phyloP scores from a whole-genome alignment of 2,797 vertebrate genomes.

The Alexandromys oeconomus region DNA sequence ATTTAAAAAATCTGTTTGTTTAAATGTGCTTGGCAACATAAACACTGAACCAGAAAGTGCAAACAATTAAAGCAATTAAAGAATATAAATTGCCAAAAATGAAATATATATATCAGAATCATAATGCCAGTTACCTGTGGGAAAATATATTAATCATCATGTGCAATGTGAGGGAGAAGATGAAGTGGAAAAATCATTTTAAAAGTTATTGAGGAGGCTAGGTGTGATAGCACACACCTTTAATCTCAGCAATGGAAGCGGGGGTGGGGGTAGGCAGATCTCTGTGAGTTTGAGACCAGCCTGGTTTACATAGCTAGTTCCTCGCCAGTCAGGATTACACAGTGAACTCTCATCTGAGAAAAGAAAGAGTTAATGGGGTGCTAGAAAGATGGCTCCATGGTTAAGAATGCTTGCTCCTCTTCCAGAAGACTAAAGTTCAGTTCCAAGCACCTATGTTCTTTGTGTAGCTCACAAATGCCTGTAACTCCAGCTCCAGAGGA shows the following conservation, averaged over 20 bases:
- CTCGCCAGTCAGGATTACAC: not conserved
- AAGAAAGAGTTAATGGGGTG: not conserved
- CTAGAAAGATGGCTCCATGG: not conserved
- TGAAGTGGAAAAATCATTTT: not conserved
- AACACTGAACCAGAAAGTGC: not conserved
- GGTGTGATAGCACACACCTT: not conserved
- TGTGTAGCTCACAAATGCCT: not conserved
- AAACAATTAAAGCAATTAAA: not conserved
- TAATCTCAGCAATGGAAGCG: not conserved
- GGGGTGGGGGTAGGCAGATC: no score
- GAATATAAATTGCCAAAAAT: not conserved
- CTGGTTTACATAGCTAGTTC: not conserved
- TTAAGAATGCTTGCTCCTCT: not conserved
- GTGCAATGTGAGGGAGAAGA: not conserved
- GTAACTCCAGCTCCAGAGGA: not conserved
- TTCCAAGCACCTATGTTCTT: not conserved
- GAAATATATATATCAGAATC: not conserved
- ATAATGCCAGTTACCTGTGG: not conserved
- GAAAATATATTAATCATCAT: not conserved
- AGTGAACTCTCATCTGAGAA: not conserved
- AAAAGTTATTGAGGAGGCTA: not conserved
- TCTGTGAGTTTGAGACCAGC: not conserved
- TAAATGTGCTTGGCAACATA: not conserved
- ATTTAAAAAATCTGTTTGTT: not conserved
- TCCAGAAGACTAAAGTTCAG: no score